Evolutionary conservation across 2,113 vertebrate genomes (phyloP), one percentile per base, ranked within the genome.

Genomic region (Clarias gariepinus): DNA sequence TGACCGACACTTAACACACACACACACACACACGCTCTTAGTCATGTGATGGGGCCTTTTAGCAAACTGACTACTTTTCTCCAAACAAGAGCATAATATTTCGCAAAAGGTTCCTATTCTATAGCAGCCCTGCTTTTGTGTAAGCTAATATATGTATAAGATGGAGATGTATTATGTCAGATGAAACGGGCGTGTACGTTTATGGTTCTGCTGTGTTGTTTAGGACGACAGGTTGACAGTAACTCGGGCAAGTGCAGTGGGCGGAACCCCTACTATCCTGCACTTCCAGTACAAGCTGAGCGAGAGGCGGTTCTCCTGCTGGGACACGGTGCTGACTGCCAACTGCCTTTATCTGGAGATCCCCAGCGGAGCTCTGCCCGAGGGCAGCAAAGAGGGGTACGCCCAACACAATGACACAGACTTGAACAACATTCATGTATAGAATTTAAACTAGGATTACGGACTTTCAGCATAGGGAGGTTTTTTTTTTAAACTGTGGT

Each of bases 311-410:
- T 94, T 94, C 61, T 97, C 96, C 89, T 96, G 91, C 92, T 99
- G 98, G 98, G 96, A 98, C 87, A 96, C 97, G 9, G 95, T 95
- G 90, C 95, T 98, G 52, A 96, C 96, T 12, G 95, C 94, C 74
- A 95, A 96, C 94, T 96, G 96, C 93, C 96, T 99, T 93, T 99
- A 97, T 91, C 95, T 99, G 95, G 97, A 98, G 95, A 96, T 98
- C 89, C 97, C 98, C 78, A 94, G 96, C 0, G 97, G 97, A 85
- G 91, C 93, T 87, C 95, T 98, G 92, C 96, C 93, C 86, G 97
- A 98, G 90, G 97, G 98, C 79, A 99, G 97, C 96, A 99, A 98
- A 93, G 98, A 99, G 92, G 97, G 98, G 98, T 99, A 92, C 91
- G 95, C 81, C 88, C 92, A 84, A 60, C 19, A 61, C 19, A 4